phyloP scores from a whole-genome alignment of 1,140 invertebrate species.

The Steinernema khuongi region DNA sequence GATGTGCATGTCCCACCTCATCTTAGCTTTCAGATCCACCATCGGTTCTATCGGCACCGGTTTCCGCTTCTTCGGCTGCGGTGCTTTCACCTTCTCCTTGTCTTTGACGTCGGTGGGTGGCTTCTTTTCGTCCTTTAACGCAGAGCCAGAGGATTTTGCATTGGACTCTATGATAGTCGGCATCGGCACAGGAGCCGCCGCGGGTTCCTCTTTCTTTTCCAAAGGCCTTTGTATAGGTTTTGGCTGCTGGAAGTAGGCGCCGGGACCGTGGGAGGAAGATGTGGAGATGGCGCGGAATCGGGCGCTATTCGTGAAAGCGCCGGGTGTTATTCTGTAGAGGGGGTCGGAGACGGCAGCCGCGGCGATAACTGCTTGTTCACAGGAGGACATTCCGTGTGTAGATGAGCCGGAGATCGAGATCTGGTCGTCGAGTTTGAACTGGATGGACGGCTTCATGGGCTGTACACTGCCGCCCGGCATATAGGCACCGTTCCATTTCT shows the following conservation, averaged over 20 bases:
- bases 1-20: background rate
- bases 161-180: background rate
- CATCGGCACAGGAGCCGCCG: background rate
- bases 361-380: background rate
- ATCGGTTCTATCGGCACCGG: background rate
- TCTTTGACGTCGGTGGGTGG: background rate
- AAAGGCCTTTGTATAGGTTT: background rate
- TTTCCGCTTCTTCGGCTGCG: constrained; percentile 6
- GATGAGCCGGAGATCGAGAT: background rate
- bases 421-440: background rate
- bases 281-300: background rate
- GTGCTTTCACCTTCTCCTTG: background rate
- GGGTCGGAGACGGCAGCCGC: background rate
- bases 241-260: background rate
- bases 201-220: background rate
- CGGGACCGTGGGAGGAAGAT: background rate
- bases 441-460: background rate
- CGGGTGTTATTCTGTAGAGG: background rate
- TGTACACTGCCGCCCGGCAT: background rate
- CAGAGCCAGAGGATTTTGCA: background rate
- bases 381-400: background rate
- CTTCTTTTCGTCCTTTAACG: too few relatives aligned
- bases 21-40: background rate
- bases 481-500: background rate
- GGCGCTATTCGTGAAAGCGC: too few relatives aligned